phyloP scores from a whole-genome alignment of 2,113 vertebrate species.

The Actinemys pallida region DNA sequence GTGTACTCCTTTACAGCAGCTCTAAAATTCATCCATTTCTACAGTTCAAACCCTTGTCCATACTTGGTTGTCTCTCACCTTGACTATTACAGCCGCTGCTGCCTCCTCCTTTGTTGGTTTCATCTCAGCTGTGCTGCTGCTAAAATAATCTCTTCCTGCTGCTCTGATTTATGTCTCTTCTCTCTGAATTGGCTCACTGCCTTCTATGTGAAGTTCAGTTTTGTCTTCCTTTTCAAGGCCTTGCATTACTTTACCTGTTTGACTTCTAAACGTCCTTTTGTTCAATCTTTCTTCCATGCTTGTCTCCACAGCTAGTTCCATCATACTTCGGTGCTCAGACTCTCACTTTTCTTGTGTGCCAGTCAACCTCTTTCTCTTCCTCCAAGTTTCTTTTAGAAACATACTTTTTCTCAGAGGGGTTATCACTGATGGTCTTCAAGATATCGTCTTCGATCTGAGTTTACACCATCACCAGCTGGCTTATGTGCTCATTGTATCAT shows the following conservation, averaged over 20 bases:
- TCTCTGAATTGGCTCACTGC: neutral
- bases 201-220: neutral
- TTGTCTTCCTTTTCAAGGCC: slow-evolving; percentile 20
- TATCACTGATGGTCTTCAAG: neutral
- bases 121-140: neutral
- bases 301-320: neutral
- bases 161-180: neutral
- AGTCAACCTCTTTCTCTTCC: neutral
- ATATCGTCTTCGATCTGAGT: neutral
- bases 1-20: neutral
- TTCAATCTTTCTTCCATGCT: neutral
- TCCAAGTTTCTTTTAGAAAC: neutral
- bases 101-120: slow-evolving; percentile 29
- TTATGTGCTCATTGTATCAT: neutral
- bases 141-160: neutral
- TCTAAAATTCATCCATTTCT: neutral
- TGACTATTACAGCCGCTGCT: neutral
- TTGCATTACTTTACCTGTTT: neutral
- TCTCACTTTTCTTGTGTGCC: neutral
- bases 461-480: neutral
- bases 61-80: neutral
- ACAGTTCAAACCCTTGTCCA: neutral
- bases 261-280: neutral
- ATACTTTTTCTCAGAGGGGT: neutral
- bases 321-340: neutral